Conservation (phyloP, 2,797 vertebrate genomes). For the Moxostoma hubbsi region DNA sequence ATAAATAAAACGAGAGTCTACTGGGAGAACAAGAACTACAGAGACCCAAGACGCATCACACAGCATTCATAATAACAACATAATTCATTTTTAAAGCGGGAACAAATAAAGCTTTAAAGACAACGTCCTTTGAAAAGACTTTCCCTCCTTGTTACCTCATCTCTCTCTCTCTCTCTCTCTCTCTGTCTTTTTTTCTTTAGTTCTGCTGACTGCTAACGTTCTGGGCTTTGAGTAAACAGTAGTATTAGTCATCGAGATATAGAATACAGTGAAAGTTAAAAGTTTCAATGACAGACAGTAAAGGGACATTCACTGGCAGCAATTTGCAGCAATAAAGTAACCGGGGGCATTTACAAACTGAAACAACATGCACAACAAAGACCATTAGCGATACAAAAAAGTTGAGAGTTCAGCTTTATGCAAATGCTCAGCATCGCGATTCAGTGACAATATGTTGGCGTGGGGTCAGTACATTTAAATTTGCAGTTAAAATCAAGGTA, state of each 20-base stretch:
- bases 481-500: too few species aligned
- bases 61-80: slow-evolving; percentile 22
- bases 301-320: too few species aligned
- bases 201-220: slow-evolving; percentile 20
- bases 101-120: slow-evolving; percentile 31
- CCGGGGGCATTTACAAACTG: too few species aligned
- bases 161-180: slow-evolving; percentile 53
- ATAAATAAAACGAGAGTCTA: slow-evolving; percentile 52
- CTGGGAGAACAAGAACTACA: slow-evolving; percentile 13
- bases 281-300: slow-evolving; percentile 21
- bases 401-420: too few species aligned
- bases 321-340: too few species aligned
- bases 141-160: background rate
- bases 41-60: slow-evolving; percentile 19
- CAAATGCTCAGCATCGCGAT: too few species aligned
- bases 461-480: too few species aligned
- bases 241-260: slow-evolving; percentile 44
- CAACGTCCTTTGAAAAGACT: slow-evolving; percentile 1
- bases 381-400: too few species aligned
- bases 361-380: too few species aligned
- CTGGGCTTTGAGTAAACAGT: slow-evolving; percentile 37
- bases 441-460: too few species aligned
- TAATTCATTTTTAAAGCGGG: slow-evolving; percentile 28
- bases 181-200: slow-evolving; percentile 59
- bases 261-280: slow-evolving; percentile 42